These are phyloP conservation scores for Geococcyx californianus DNA, from an alignment of 2,113 vertebrate species.

Conservation along the genomic window DNA sequence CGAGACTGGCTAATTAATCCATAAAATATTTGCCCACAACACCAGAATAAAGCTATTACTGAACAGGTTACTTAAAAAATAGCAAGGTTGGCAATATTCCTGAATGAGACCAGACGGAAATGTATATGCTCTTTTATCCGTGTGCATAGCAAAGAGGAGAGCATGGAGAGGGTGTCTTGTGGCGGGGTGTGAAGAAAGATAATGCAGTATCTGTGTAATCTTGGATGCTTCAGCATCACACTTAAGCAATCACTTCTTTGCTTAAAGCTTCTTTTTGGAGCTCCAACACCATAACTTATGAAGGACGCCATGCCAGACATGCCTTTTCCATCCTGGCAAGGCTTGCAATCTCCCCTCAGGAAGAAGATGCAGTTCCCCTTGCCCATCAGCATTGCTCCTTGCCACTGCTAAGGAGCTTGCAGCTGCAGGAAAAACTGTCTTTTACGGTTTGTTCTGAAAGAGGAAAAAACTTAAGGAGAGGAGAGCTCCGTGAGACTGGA, in stretches of 20 bases:
- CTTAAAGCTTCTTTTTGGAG: background rate
- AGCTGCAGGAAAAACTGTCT: background rate
- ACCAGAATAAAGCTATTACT: conserved; percentile 32
- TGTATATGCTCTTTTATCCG: background rate
- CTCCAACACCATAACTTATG: background rate
- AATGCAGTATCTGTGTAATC: background rate
- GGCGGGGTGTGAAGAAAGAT: background rate
- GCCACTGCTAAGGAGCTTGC: background rate
- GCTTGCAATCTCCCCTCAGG: background rate
- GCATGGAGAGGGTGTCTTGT: background rate
- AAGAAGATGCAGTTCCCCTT: background rate
- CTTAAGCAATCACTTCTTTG: background rate
- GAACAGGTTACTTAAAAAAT: conserved; percentile 41
- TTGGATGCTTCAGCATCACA: background rate
- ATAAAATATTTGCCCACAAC: conserved; percentile 31
- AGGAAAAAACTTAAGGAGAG: background rate
- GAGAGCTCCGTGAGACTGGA: background rate
- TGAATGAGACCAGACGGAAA: background rate
- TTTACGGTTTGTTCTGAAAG: background rate
- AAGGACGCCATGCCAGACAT: background rate
- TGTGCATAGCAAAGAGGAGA: background rate
- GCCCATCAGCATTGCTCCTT: background rate
- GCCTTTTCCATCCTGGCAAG: background rate
- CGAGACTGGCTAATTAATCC: conserved; percentile 34
- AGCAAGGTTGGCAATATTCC: conserved; percentile 23